Evolutionary conservation across 1,140 invertebrate species (phyloP).

Genomic region (Diabrotica virgifera): DNA sequence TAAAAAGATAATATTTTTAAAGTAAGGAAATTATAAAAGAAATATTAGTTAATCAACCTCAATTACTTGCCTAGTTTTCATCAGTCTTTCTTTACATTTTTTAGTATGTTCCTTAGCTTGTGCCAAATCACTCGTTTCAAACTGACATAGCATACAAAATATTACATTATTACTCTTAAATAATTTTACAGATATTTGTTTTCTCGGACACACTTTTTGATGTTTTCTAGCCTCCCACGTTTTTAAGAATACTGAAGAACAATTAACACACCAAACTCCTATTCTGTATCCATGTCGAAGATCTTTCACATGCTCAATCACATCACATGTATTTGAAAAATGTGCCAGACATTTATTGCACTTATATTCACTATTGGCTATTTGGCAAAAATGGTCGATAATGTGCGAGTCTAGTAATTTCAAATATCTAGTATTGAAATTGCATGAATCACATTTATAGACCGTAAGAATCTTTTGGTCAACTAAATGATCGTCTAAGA

Average conservation of each 20-base stretch:
- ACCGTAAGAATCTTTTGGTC: neutral
- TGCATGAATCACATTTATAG: neutral
- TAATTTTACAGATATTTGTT: neutral
- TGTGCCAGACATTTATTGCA: neutral
- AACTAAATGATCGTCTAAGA: too few relatives aligned
- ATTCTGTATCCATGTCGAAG: neutral
- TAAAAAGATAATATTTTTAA: too few relatives aligned
- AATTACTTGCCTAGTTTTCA: too few relatives aligned
- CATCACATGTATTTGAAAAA: neutral
- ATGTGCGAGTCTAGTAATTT: neutral
- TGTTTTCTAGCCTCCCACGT: neutral
- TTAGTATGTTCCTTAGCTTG: constrained; percentile 3
- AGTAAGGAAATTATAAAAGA: too few relatives aligned
- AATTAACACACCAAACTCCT: constrained; percentile 5
- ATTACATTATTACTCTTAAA: constrained; percentile 3
- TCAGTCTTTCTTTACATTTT: neutral
- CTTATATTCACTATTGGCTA: neutral
- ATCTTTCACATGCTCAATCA: neutral
- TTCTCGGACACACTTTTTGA: neutral
- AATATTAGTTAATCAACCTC: too few relatives aligned
- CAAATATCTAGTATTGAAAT: constrained; percentile 3
- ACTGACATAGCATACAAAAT: constrained; percentile 6
- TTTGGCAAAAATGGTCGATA: neutral
- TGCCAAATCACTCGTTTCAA: neutral
- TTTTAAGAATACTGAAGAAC: neutral